These are phyloP conservation scores for Pterostichus niger DNA, from an alignment of 2,888 invertebrate genomes.

Conservation along the genomic window DNA sequence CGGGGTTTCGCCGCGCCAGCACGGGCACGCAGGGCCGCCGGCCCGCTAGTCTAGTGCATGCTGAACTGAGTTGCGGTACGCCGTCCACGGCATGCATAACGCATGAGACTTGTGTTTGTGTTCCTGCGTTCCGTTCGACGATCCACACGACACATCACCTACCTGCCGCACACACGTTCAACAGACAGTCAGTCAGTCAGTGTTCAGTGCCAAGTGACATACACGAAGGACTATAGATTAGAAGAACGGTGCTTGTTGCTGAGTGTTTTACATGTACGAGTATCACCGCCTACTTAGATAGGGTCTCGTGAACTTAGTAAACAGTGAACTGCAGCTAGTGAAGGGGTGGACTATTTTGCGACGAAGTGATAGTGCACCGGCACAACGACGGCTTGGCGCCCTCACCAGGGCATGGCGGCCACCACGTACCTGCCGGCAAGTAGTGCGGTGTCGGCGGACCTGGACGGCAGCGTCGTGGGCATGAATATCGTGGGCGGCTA, in stretches of 20 bases:
- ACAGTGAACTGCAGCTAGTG: conserved; percentile 63
- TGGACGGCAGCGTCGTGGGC: conserved; percentile 85
- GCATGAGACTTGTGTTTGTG: conserved; percentile 78
- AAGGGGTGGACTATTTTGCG: conserved; percentile 65
- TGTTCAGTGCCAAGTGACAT: conserved; percentile 40
- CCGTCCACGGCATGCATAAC: conserved; percentile 80
- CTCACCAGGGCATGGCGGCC: conserved; percentile 91
- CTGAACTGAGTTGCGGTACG: conserved; percentile 79
- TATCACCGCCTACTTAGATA: background rate
- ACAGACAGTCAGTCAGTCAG: background rate
- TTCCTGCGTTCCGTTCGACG: conserved; percentile 53
- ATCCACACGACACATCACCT: conserved; percentile 22
- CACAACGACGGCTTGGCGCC: conserved; percentile 80
- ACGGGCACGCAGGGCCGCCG: conserved; percentile 78
- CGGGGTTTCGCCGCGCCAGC: conserved; percentile 73
- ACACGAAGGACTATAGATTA: background rate
- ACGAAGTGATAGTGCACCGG: conserved; percentile 71
- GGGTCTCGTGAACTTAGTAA: conserved; percentile 50
- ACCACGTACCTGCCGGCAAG: conserved; percentile 94
- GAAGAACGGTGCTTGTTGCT: background rate
- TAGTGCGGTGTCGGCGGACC: conserved; percentile 87
- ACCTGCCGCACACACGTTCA: background rate
- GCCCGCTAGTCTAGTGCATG: conserved; percentile 79
- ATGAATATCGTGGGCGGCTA: conserved; percentile 88
- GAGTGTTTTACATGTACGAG: conserved; percentile 1